Percentiles rank a stretch among this genome's conserved stretches.
Evolutionary conservation across 1,140 invertebrate genomes (phyloP).

Genomic region (Drosophila prosaltans): DNA sequence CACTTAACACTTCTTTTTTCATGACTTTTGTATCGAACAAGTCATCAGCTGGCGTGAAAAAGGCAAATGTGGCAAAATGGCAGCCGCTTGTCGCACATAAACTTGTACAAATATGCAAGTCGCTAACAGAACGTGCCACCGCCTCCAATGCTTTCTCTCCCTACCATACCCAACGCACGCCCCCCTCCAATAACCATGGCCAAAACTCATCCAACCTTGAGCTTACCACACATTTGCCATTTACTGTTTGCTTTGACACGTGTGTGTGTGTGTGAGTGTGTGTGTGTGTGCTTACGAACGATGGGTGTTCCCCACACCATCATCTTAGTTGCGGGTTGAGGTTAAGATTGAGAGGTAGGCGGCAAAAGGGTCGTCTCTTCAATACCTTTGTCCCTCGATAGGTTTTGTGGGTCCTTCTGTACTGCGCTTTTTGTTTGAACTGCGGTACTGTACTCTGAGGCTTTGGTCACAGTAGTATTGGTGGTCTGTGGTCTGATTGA

Average conservation of each 20-base stretch:
- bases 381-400: conserved; percentile 16
- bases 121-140: conserved; percentile 62
- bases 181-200: conserved; percentile 30
- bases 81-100: conserved; percentile 75
- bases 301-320: not conserved
- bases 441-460: conserved; percentile 40
- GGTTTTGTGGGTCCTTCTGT: not conserved
- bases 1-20: conserved; percentile 77
- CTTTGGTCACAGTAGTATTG: conserved; percentile 18
- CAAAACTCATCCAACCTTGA: conserved; percentile 18
- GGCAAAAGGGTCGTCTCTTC: not conserved
- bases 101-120: conserved; percentile 77
- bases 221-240: conserved; percentile 56
- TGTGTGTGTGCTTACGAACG: not conserved
- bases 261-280: conserved; percentile 44
- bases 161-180: too few species aligned
- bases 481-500: conserved; percentile 68
- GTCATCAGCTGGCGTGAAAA: conserved; percentile 68
- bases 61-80: conserved; percentile 56
- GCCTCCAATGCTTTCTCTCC: not conserved
- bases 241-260: conserved; percentile 72
- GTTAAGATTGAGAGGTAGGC: conserved; percentile 33
- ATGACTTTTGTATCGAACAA: conserved; percentile 77
- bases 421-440: conserved; percentile 75
- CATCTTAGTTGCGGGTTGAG: conserved; percentile 21